Evolutionary conservation across 1,140 invertebrate species (phyloP).

Genomic region (Stenopsyche tienmushanensis): DNA sequence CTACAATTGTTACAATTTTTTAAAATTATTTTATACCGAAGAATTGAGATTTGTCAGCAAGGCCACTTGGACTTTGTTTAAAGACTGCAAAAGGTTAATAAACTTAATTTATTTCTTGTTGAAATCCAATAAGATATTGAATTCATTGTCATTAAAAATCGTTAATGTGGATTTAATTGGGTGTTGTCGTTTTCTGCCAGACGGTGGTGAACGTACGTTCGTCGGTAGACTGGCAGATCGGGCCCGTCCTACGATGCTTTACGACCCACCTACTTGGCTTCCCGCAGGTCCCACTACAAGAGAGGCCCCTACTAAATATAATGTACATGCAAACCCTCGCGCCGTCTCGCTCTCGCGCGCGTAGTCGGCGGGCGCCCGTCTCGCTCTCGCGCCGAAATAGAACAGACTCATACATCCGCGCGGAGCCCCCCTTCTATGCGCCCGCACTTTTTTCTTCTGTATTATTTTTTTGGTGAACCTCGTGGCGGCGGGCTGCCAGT

Average conservation of each 20-base stretch:
- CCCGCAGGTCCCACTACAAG: slow-evolving; percentile 19
- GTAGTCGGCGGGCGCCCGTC: neutral
- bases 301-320: slow-evolving; percentile 1
- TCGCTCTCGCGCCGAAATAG: slow-evolving; percentile 20
- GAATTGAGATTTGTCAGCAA: neutral
- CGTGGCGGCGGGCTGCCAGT: neutral
- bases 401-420: neutral
- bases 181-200: neutral
- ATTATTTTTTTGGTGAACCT: slow-evolving; percentile 1
- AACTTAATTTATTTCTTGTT: neutral
- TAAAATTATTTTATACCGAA: neutral
- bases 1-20: too few species aligned
- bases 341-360: too few species aligned
- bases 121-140: neutral
- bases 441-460: neutral
- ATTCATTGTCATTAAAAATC: neutral
- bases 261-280: slow-evolving; percentile 40
- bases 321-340: slow-evolving; percentile 5
- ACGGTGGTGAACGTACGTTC: neutral
- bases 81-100: too few species aligned
- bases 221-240: slow-evolving; percentile 6
- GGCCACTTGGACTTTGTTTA: too few species aligned
- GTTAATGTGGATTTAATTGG: neutral
- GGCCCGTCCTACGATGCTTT: slow-evolving; percentile 38
- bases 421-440: neutral